Evolutionary conservation across 2,113 vertebrate species (phyloP).

Genomic region (Thunnus maccoyii): DNA sequence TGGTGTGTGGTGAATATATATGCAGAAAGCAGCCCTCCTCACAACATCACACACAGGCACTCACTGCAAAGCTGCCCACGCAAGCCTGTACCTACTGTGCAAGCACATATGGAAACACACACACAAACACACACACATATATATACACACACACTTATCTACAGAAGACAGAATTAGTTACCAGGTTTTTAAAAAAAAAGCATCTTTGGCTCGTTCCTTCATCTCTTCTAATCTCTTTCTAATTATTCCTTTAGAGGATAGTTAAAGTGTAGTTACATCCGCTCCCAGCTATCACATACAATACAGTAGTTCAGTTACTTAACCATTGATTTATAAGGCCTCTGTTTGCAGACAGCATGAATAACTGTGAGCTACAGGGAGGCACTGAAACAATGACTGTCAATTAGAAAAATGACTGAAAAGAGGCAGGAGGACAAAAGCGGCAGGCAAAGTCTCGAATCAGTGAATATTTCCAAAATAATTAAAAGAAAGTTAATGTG

Average conservation of each 20-base stretch:
- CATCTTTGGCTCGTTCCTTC: neutral
- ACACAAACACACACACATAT: neutral
- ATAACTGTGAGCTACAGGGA: conserved; percentile 6
- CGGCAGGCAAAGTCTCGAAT: neutral
- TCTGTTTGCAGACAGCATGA: conserved; percentile 22
- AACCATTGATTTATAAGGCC: conserved; percentile 34
- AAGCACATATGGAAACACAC: conserved; percentile 50
- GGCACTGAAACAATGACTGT: conserved; percentile 5
- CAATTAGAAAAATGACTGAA: conserved; percentile 12
- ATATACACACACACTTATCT: conserved; percentile 26
- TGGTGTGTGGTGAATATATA: neutral
- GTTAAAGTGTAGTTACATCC: conserved; percentile 28
- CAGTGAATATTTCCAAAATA: neutral
- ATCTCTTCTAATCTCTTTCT: conserved; percentile 31
- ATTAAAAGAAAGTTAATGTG: neutral
- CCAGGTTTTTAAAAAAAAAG: neutral
- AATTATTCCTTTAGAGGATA: conserved; percentile 40
- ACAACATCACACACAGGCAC: conserved; percentile 3
- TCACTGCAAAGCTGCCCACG: conserved; percentile 46
- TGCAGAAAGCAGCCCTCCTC: conserved; percentile 32
- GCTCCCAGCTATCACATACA: neutral
- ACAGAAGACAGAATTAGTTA: conserved; percentile 47
- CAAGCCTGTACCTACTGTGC: conserved; percentile 27
- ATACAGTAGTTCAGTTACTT: conserved; percentile 27
- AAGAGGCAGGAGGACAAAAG: neutral